These are phyloP conservation scores for Drosophila peninsularis DNA, from an alignment of 2,888 invertebrate genomes.

Conservation along the genomic window DNA sequence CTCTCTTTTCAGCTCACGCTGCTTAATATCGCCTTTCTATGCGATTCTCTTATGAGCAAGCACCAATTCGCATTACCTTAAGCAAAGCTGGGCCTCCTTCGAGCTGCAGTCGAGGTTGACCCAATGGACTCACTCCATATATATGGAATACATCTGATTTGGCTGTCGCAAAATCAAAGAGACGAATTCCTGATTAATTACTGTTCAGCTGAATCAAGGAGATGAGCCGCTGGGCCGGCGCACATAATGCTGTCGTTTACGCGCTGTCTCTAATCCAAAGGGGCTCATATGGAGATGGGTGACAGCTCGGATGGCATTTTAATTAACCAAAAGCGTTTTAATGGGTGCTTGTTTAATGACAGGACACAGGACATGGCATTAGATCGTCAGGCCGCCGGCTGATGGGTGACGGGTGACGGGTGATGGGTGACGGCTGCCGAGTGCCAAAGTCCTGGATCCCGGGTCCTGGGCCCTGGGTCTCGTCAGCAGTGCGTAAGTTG, in stretches of 20 bases:
- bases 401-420: not conserved
- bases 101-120: too few relatives aligned
- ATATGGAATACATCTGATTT: not conserved
- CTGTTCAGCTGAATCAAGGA: not conserved
- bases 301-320: constrained; percentile 62
- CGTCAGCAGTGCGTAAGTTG: constrained; percentile 23
- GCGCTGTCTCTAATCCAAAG: constrained; percentile 16
- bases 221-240: not conserved
- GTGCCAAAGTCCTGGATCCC: not conserved
- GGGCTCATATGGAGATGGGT: constrained; percentile 30
- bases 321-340: constrained; percentile 62
- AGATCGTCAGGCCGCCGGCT: constrained; percentile 3
- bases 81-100: too few relatives aligned
- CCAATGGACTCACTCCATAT: not conserved
- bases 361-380: constrained; percentile 20
- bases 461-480: not conserved
- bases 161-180: not conserved
- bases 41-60: not conserved
- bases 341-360: constrained; percentile 29
- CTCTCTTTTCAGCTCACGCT: too few relatives aligned
- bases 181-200: constrained; percentile 9
- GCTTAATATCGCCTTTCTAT: not conserved
- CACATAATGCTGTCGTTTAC: not conserved
- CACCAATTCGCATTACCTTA: too few relatives aligned
- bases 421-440: too few relatives aligned